A percentile compares a stretch with the other conserved stretches of the same genome.
Conservation (phyloP, 2,888 invertebrate genomes). For the Cheilosia vulpina region DNA sequence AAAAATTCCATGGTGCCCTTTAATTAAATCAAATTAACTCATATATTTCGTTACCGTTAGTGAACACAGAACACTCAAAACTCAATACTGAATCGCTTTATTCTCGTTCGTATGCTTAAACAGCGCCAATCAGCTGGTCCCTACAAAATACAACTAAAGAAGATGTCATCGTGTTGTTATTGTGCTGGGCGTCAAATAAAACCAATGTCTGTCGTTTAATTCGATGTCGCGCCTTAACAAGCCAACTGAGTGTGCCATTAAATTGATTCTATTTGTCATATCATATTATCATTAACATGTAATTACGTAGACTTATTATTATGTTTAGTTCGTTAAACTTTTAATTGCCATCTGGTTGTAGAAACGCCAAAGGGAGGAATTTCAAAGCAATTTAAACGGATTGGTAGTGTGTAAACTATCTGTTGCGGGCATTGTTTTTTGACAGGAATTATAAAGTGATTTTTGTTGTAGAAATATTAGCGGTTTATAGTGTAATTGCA, state of each 20-base stretch:
- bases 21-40: constrained; percentile 64
- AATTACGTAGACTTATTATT: constrained; percentile 63
- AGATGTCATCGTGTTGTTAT: constrained; percentile 15
- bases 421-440: too few relatives aligned
- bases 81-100: constrained; percentile 27
- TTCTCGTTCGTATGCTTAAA: constrained; percentile 55
- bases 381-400: not conserved
- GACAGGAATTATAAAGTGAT: too few relatives aligned
- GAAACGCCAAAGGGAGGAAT: not conserved
- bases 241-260: constrained; percentile 69
- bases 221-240: constrained; percentile 74
- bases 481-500: too few relatives aligned
- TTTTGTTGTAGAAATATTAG: too few relatives aligned
- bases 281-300: constrained; percentile 55
- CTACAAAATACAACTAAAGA: constrained; percentile 14
- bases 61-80: constrained; percentile 23
- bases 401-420: not conserved
- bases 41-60: constrained; percentile 20
- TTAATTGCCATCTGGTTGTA: constrained; percentile 51
- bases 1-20: constrained; percentile 51
- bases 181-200: constrained; percentile 54
- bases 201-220: constrained; percentile 67
- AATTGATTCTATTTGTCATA: constrained; percentile 47
- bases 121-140: constrained; percentile 4
- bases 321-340: constrained; percentile 70